Evolutionary conservation across 2,113 vertebrate species (phyloP).

Genomic region (Sinocyclocheilus rhinocerous): DNA sequence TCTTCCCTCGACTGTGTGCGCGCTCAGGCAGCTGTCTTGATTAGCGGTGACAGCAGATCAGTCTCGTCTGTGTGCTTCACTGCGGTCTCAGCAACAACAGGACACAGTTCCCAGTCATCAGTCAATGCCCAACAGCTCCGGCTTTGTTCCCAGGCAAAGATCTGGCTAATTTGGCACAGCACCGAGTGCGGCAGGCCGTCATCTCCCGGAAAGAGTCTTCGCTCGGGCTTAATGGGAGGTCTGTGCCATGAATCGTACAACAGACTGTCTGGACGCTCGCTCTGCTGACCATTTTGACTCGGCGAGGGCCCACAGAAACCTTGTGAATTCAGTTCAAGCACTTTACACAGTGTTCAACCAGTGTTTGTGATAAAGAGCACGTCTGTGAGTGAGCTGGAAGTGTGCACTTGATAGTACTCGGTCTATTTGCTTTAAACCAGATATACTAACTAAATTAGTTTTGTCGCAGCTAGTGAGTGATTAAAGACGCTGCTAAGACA

Average conservation of each 20-base stretch:
- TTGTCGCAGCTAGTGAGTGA: not conserved
- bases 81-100: not conserved
- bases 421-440: not conserved
- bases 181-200: not conserved
- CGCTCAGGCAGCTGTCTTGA: not conserved
- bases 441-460: not conserved
- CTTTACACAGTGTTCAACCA: not conserved
- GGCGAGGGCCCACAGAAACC: not conserved
- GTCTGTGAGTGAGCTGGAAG: not conserved
- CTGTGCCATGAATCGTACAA: slow-evolving; percentile 30
- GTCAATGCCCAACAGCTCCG: slow-evolving; percentile 34
- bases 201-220: slow-evolving; percentile 3
- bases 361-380: not conserved
- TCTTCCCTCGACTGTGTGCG: not conserved
- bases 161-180: slow-evolving; percentile 46
- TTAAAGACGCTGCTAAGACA: not conserved
- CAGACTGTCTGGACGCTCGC: slow-evolving; percentile 12
- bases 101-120: slow-evolving; percentile 45
- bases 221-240: slow-evolving; percentile 26
- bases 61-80: not conserved
- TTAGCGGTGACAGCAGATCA: not conserved
- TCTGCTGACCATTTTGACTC: slow-evolving; percentile 27
- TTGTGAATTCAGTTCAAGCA: not conserved
- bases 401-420: not conserved
- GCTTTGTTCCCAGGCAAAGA: slow-evolving; percentile 40